Base-by-base conservation (phyloP, 2,113 vertebrate genomes). In the Microtus richardsoni region DNA sequence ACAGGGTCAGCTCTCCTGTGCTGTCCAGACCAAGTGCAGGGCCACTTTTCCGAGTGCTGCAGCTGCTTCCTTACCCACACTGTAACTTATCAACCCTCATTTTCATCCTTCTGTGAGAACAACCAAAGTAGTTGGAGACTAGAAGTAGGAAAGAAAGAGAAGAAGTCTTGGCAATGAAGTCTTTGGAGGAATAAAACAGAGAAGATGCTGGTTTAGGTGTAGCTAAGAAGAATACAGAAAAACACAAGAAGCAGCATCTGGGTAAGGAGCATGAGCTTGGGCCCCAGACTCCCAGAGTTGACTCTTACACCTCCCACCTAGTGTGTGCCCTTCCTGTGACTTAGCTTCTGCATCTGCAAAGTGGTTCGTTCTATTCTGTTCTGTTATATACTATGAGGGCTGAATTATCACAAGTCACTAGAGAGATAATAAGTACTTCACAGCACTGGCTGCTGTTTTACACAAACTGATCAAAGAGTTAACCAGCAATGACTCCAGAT, bases 361-460 rank as follows among this genome's bases (percentile, higher is more conserved):
- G 91, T 95, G 88, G 68, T 83, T 41, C 88, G 24, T 74, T 54
- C 92, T 79, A 86, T 83, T 49, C 49, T 49, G 49, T 49, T 49
- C 49, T 49, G 49, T 49, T 49, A 49, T 49, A 49, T 68, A 47
- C 68, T 79, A 28, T 89, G 86, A 92, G 91, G 87, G 91, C 47
- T 74, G 73, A 84, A 73, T 87, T 89, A 91, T 71, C 39, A 8
- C 13, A 66, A 93, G 49, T 64, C 90, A 85, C 95, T 74, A 94
- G 71, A 82, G 54, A 66, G 58, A 26, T 80, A 91, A 96, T 88
- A 88, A 92, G 79, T 44, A 54, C 49, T 54, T 88, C 73, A 0
- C 86, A 93, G 39, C 41, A 71, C 0, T 90, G 84, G 36, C 39
- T 78, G 36, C 58, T 93, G 78, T 30, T 95, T 91, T 78, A 66